Evolutionary conservation across 2,888 invertebrate genomes (phyloP).

Genomic region (Bhutanitis thaidina): DNA sequence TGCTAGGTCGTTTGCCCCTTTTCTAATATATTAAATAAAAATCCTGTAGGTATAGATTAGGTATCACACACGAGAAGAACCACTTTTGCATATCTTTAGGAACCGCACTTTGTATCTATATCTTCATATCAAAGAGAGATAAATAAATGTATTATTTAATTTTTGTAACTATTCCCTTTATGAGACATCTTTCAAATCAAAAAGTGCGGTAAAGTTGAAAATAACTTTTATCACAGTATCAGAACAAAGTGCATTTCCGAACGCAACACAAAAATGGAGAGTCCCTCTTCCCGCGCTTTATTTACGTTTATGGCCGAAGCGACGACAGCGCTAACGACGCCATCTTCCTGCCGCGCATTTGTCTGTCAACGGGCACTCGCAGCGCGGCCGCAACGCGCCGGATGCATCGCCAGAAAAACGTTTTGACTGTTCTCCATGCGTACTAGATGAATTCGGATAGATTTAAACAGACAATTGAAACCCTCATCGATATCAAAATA

Average conservation of each 20-base stretch:
- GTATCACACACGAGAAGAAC: too few species aligned
- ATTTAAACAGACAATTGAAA: conserved; percentile 4
- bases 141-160: background rate
- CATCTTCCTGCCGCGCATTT: conserved; percentile 70
- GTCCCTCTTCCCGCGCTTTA: conserved; percentile 39
- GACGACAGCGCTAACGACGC: conserved; percentile 72
- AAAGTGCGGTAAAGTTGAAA: conserved; percentile 16
- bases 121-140: too few species aligned
- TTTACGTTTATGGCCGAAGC: conserved; percentile 47
- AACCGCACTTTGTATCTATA: too few species aligned
- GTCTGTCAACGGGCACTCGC: conserved; percentile 59
- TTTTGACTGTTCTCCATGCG: conserved; percentile 28
- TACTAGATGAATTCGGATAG: conserved; percentile 17
- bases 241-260: conserved; percentile 36
- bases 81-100: too few species aligned
- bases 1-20: too few species aligned
- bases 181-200: conserved; percentile 7
- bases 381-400: conserved; percentile 40
- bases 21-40: too few species aligned
- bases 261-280: conserved; percentile 41
- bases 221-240: conserved; percentile 16
- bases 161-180: background rate
- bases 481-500: too few species aligned
- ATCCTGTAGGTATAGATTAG: too few species aligned
- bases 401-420: conserved; percentile 56